Base-by-base conservation (phyloP, 2,113 vertebrate species). In the Carassius auratus region DNA sequence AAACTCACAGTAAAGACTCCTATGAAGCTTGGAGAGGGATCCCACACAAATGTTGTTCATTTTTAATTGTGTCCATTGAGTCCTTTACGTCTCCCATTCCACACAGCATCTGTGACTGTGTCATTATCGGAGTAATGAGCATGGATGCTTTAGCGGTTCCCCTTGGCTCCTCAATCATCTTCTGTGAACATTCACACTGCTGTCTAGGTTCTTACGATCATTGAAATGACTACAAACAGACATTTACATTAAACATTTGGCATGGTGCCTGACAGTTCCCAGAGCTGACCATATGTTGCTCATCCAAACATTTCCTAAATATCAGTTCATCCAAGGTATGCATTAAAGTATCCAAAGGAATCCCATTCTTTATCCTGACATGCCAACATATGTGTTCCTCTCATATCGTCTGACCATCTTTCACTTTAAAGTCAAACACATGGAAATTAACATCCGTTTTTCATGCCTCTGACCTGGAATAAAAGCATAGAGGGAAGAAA, bases 401-500 rank as follows among this genome's bases (percentile, higher is more conserved):
- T 21, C 64, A 68, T 64, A 76, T 76, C 33, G 17, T 85, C 64
- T 62, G 26, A 33, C 21, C 80, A 69, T 57, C 62, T 68, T 42
- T 85, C 55, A 61, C 84, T 85, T 80, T 55, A 85, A 79, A 66
- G 36, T 36, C 61, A 87, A 87, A 80, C 89, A 87, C 59, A 9
- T 50, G 66, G 62, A 1, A 88, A 88, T 23, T 76, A 5, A 15
- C 61, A 87, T 86, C 61, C 86, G n/a, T 12, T 30, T 52, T 77
- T 61, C 23, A 88, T 85, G 73, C 88, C 76, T 85, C 81, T 86
- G 89, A 89, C 84, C 90, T 26, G 81, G 81, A n/a, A 81, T 76
- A 69, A 75, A 76, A 79, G 90, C 68, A 89, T 89, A 89, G 76
- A 82, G 80, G 84, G 88, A 90, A 89, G 52, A 90, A 89, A 91